These are phyloP conservation scores for Siphamia tubifer DNA, from an alignment of 2,113 vertebrate species.

Conservation along the genomic window DNA sequence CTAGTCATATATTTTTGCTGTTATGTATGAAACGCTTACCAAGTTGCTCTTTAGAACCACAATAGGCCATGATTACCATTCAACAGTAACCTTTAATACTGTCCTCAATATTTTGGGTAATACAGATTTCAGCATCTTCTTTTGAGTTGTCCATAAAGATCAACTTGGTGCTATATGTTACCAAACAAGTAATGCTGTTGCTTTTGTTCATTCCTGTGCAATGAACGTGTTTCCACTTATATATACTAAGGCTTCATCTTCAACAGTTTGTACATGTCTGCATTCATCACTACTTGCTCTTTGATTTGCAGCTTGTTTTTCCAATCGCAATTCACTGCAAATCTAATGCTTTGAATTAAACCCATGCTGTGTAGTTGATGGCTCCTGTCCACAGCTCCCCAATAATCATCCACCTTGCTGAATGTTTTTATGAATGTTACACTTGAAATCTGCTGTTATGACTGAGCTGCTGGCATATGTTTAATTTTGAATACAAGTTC, in stretches of 20 bases:
- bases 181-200: conserved; percentile 30
- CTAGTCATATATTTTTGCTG: background rate
- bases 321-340: background rate
- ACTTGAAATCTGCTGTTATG: background rate
- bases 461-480: conserved; percentile 10
- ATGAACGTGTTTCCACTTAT: conserved; percentile 35
- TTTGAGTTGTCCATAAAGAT: background rate
- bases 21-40: conserved; percentile 34
- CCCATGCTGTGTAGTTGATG: background rate
- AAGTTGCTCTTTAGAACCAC: conserved; percentile 45
- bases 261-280: conserved; percentile 18
- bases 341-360: conserved; percentile 15
- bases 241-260: conserved; percentile 31
- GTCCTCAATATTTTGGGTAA: background rate
- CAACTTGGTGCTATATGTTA: conserved; percentile 57
- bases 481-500: conserved; percentile 17
- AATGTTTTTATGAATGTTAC: conserved; percentile 9
- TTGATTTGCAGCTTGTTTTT: conserved; percentile 53
- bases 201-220: conserved; percentile 46
- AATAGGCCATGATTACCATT: background rate
- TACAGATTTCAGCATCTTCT: background rate
- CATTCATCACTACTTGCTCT: conserved; percentile 27
- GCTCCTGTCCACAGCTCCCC: background rate
- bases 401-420: conserved; percentile 5
- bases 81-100: background rate